Evolutionary conservation across 2,113 vertebrate genomes (phyloP).

Genomic region (Pogona vitticeps): DNA sequence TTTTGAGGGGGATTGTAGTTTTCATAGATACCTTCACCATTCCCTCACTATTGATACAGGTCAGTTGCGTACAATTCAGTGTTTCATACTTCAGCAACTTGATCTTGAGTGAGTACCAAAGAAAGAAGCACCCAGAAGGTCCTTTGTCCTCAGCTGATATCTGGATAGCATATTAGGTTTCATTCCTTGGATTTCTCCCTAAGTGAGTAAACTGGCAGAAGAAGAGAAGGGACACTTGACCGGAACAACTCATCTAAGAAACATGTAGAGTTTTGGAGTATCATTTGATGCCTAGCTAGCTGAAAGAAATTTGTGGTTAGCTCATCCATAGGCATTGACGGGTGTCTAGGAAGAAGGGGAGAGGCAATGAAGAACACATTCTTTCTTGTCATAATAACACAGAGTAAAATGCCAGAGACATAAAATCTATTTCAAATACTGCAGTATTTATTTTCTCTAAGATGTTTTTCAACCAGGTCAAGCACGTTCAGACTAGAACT

Average conservation of each 20-base stretch:
- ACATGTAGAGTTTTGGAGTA: constrained; percentile 8
- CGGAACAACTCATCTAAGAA: background rate
- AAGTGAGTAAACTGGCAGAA: constrained; percentile 6
- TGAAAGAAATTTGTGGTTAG: background rate
- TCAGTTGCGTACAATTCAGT: constrained; percentile 10
- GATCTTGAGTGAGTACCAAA: constrained; percentile 28
- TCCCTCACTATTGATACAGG: background rate
- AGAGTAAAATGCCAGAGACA: constrained; percentile 3
- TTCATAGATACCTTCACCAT: constrained; percentile 31
- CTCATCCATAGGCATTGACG: background rate
- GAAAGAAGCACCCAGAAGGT: constrained; percentile 14
- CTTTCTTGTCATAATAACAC: background rate
- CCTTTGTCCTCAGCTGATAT: constrained; percentile 3
- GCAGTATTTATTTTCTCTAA: background rate
- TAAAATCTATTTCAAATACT: background rate
- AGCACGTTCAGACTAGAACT: background rate
- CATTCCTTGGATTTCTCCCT: background rate
- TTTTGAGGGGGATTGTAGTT: background rate
- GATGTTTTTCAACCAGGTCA: background rate
- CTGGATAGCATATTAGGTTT: constrained; percentile 36
- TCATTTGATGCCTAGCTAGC: background rate
- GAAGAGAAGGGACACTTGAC: constrained; percentile 18
- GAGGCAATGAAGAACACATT: constrained; percentile 16
- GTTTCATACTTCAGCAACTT: constrained; percentile 30
- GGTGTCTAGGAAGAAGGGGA: background rate